These are phyloP conservation scores for Lontra canadensis DNA, from an alignment of 2,113 vertebrate genomes.

Conservation along the genomic window DNA sequence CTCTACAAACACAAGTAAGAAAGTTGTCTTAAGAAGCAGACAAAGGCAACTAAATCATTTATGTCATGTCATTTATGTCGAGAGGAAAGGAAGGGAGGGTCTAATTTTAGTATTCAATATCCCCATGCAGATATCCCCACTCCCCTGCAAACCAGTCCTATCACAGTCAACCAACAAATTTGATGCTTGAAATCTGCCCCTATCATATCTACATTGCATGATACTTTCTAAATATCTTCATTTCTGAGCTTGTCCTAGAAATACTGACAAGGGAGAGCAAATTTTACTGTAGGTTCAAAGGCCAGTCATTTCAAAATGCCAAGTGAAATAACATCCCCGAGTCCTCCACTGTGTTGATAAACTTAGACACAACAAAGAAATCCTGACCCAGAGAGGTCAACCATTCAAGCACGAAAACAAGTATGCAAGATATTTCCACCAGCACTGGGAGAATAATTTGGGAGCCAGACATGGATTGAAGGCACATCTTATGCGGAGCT, in stretches of 20 bases:
- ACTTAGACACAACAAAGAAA: conserved; percentile 19
- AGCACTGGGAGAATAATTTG: neutral
- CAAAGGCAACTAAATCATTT: neutral
- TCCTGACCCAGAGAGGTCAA: neutral
- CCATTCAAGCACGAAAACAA: neutral
- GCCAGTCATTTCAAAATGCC: conserved; percentile 51
- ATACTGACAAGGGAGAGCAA: neutral
- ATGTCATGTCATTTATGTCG: neutral
- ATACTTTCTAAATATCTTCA: neutral
- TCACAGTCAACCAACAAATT: neutral
- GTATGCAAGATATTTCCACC: neutral
- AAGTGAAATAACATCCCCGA: neutral
- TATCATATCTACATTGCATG: neutral
- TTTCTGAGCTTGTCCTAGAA: neutral
- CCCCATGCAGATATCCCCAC: accelerated
- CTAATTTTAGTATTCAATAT: neutral
- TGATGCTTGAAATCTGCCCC: neutral
- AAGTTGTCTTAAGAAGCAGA: neutral
- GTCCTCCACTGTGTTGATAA: neutral
- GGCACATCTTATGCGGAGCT: neutral
- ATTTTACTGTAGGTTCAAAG: conserved; percentile 33
- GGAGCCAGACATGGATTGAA: neutral
- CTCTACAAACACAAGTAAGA: neutral
- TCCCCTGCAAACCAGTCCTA: neutral
- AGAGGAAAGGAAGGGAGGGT: neutral